Evolutionary conservation across 2,113 vertebrate genomes (phyloP).

Genomic region (Maccullochella peelii): DNA sequence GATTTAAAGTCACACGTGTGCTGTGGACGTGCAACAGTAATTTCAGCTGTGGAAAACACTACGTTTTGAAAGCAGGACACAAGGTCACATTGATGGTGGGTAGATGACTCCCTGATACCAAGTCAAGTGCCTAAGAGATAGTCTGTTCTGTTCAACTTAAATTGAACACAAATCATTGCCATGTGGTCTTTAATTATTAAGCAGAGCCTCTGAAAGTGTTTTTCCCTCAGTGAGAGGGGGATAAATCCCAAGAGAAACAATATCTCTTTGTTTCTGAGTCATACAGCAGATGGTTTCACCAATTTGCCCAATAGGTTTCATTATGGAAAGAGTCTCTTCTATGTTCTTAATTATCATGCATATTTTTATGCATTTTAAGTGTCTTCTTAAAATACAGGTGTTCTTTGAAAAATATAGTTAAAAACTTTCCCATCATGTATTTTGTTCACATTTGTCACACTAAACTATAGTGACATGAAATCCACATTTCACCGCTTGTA

Average conservation of each 20-base stretch:
- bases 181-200: slow-evolving; percentile 45
- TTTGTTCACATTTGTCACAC: background rate
- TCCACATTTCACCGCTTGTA: slow-evolving; percentile 18
- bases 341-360: background rate
- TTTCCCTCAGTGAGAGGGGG: background rate
- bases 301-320: slow-evolving; percentile 39
- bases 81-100: slow-evolving; percentile 14
- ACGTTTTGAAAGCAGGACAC: slow-evolving; percentile 11
- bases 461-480: slow-evolving; percentile 1
- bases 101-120: background rate
- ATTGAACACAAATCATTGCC: slow-evolving; percentile 40
- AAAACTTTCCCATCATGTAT: background rate
- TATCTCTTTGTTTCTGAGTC: slow-evolving; percentile 30
- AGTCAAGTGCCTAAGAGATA: slow-evolving; percentile 17
- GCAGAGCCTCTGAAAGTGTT: slow-evolving; percentile 13
- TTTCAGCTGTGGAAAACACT: background rate
- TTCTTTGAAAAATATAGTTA: background rate
- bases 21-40: background rate
- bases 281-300: slow-evolving; percentile 32
- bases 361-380: background rate
- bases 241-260: slow-evolving; percentile 15
- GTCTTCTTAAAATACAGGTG: background rate
- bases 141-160: slow-evolving; percentile 27
- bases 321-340: background rate
- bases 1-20: background rate